Percentiles rank a stretch among this genome's conserved stretches.
phyloP scores from a whole-genome alignment of 2,113 vertebrate genomes.

The Podilymbus podiceps region DNA sequence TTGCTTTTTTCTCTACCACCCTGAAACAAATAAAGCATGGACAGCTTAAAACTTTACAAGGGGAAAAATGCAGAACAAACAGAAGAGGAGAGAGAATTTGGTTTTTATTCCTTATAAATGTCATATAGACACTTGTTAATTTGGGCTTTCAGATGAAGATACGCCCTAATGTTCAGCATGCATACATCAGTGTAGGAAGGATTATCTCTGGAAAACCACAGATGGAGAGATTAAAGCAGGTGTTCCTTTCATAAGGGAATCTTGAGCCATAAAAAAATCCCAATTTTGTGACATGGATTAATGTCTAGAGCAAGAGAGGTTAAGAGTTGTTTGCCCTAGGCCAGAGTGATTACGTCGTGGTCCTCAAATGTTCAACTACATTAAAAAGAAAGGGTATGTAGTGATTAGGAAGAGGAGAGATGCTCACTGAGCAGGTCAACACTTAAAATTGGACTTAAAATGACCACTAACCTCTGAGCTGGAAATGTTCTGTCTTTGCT shows the following conservation, averaged over 20 bases:
- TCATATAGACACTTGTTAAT: neutral
- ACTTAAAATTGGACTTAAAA: neutral
- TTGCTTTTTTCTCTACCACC: neutral
- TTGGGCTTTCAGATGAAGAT: conserved; percentile 7
- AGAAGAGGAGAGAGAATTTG: neutral
- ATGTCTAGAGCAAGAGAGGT: neutral
- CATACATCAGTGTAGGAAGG: conserved; percentile 20
- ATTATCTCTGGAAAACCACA: conserved; percentile 35
- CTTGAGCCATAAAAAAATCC: neutral
- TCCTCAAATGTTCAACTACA: neutral
- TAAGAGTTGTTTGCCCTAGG: neutral
- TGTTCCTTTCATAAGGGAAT: neutral
- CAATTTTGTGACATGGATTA: neutral
- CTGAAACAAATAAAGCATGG: neutral
- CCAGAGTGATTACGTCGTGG: neutral
- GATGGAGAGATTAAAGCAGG: conserved; percentile 27
- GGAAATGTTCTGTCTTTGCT: neutral
- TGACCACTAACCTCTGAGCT: neutral
- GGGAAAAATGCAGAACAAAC: neutral
- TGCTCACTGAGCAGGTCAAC: neutral
- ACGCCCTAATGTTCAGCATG: neutral
- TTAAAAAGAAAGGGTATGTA: neutral
- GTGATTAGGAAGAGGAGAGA: neutral
- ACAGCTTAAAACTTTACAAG: neutral
- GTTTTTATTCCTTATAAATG: neutral